phyloP scores from a whole-genome alignment of 2,113 vertebrate species.

The Salvelinus alpinus region DNA sequence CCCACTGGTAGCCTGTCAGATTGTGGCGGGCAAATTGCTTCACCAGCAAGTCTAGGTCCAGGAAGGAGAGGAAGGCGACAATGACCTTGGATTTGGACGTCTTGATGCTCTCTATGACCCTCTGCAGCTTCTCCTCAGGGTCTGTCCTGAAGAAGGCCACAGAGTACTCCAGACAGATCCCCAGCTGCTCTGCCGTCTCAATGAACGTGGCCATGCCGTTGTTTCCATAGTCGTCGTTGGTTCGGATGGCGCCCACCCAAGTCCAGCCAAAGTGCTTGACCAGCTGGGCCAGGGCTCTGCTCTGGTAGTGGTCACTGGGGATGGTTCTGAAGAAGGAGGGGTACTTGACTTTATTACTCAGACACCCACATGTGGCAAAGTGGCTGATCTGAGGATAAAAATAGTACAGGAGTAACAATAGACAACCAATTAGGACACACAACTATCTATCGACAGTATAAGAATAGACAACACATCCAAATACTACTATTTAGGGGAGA shows the following conservation, averaged over 20 bases:
- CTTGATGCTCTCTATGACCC: slow-evolving; percentile 62
- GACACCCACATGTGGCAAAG: slow-evolving; percentile 69
- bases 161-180: slow-evolving; percentile 64
- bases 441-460: neutral
- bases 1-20: slow-evolving; percentile 73
- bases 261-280: slow-evolving; percentile 69
- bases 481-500: neutral
- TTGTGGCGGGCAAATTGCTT: slow-evolving; percentile 59
- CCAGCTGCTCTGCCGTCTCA: slow-evolving; percentile 53
- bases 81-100: slow-evolving; percentile 69
- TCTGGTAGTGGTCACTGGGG: slow-evolving; percentile 71
- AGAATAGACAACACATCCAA: neutral
- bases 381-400: slow-evolving; percentile 62
- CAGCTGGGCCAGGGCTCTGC: slow-evolving; percentile 61
- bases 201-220: slow-evolving; percentile 65
- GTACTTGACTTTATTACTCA: slow-evolving; percentile 69
- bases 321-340: slow-evolving; percentile 65
- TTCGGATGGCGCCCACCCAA: slow-evolving; percentile 66
- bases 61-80: slow-evolving; percentile 59
- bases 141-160: slow-evolving; percentile 66
- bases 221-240: slow-evolving; percentile 70
- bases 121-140: slow-evolving; percentile 53
- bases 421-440: neutral
- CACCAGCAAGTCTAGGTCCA: slow-evolving; percentile 60
- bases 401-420: neutral